Conservation (phyloP, 2,113 vertebrate species). For the Bubalus kerabau region DNA sequence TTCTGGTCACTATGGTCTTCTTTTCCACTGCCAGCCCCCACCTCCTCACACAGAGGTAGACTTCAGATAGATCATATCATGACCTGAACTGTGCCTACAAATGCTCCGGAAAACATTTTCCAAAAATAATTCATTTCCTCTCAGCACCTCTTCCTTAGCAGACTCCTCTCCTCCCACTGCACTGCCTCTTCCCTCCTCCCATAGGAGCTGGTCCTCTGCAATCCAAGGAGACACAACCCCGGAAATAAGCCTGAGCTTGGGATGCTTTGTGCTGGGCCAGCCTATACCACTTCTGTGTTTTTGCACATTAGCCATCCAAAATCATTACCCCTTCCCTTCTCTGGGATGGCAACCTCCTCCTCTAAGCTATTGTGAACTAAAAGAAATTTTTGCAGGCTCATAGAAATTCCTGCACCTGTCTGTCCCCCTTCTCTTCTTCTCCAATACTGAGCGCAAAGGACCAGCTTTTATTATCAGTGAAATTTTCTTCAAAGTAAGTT, state of each 20-base stretch:
- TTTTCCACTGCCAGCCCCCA: not conserved
- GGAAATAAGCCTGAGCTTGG: not conserved
- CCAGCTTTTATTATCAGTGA: not conserved
- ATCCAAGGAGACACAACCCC: not conserved
- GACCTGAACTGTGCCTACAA: constrained; percentile 7
- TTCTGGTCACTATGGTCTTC: not conserved
- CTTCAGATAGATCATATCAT: constrained; percentile 3
- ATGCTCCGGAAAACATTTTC: not conserved
- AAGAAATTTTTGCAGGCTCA: not conserved
- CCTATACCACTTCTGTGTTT: not conserved
- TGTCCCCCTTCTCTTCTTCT: not conserved
- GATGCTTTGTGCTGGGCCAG: not conserved
- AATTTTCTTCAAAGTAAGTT: not conserved
- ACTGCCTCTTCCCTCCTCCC: not conserved
- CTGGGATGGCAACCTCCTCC: not conserved
- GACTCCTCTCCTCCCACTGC: not conserved
- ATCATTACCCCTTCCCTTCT: not conserved
- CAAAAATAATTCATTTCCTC: constrained; percentile 16
- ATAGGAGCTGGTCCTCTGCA: not conserved
- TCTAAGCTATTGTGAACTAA: not conserved
- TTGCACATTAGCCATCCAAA: not conserved
- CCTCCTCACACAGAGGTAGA: not conserved
- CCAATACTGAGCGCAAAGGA: not conserved
- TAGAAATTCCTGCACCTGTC: not conserved
- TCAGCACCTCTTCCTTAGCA: not conserved